Evolutionary conservation across 2,113 vertebrate genomes (phyloP), one percentile per base, ranked within the genome.

Genomic region (Megalops atlanticus): DNA sequence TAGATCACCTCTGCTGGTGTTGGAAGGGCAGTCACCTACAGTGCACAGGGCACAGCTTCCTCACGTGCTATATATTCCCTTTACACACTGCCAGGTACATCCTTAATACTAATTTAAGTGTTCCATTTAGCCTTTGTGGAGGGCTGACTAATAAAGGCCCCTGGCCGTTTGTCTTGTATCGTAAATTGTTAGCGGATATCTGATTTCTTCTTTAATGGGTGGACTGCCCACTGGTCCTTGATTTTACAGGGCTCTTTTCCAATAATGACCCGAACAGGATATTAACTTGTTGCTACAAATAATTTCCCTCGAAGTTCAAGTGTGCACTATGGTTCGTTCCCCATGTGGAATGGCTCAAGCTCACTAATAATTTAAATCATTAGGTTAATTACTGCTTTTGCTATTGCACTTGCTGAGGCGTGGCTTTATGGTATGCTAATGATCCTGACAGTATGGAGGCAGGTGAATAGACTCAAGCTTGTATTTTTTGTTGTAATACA

Each of bases 131-230:
- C 82, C 83, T 85, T 78, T 39, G 87, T 80, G 85, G 83, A 85
- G 80, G 54, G 70, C 85, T 85, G 39, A 83, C 75, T 85, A 85
- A 89, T 72, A 81, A 88, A 36, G 70, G 83, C 78, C 52, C 27
- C 69, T 72, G 76, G 81, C 58, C 40, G 41, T 91, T 90, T 86
- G 86, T 88, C 85, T 84, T 85, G 78, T 82, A 86, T 89, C 83
- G 80, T 91, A 91, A 88, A 91, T 90, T 85, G 85, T 87, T 83
- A 89, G 85, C 78, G 89, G 87, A 88, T 86, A 88, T 90, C 89
- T 87, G 85, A 84, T 76, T 85, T 88, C 87, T 91, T 86, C 87
- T 89, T 89, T 89, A 89, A 89, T 77, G 11, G 47, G 83, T 89
- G 91, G 90, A 89, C 86, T 85, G 82, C 90, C 87, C 87, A 83